Base-by-base conservation (phyloP, 2,113 vertebrate genomes). In the Albula glossodonta region DNA sequence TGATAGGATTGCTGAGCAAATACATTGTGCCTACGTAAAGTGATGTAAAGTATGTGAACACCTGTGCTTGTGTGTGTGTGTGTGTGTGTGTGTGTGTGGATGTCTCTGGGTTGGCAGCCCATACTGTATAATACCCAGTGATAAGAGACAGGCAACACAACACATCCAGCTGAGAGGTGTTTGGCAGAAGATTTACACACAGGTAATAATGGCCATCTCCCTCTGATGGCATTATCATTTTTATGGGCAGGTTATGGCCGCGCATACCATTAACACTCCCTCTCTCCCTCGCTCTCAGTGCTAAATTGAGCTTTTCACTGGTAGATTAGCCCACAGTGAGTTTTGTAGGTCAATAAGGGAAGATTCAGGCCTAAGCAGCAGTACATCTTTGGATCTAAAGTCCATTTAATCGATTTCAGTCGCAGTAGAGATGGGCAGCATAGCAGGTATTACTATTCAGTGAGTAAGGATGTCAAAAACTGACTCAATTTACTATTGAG, bases 221-320 rank as follows among this genome's bases (percentile, higher is more conserved):
- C 82, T 66, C 78, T 51, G 78, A 60, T 60, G 52, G 50, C 84
- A 49, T 80, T 31, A 63, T 85, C 77, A 48, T 8, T 41, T 82
- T 86, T 41, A 70, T 66, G 17, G 57, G 51, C 88, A 82, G 63
- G 84, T 85, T 87, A 85, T 56, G 70, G 51, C 83, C 84, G 85
- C 88, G 88, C 88, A 87, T 87, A 85, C 88, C 86, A 86, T 86
- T 82, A 80, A 41, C 70, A 31, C 57, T 87, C 79, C 70, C 70
- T 77, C 85, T 17, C 49, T 74, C 78, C 57, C 82, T 17, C 70
- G 4, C 70, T 74, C 70, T 10, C 9, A 74, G 83, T 13, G 82
- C 41, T 82, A 88, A 87, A 91, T 84, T 74, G 31, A 90, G 89
- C 81, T 74, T 89, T 80, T 84, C 66, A 60, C 48, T 80, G 88